A percentile compares a stretch with the other conserved stretches of the same genome.
Evolutionary conservation across 2,797 vertebrate species (phyloP).

Genomic region (Morus bassanus): DNA sequence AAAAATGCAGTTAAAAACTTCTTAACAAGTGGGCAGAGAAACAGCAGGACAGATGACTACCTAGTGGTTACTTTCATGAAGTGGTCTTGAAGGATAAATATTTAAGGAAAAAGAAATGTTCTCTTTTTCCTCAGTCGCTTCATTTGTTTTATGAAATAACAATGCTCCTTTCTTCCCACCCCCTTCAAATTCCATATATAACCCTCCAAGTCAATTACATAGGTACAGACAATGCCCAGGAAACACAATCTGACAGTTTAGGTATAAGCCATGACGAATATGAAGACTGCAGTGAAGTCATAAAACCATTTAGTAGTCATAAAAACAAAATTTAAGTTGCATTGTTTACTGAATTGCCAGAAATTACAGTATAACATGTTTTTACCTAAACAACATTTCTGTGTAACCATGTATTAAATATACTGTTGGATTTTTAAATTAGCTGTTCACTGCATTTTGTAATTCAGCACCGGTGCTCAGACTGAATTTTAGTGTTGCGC

Average conservation of each 20-base stretch:
- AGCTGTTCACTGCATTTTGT: background rate
- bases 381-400: background rate
- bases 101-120: background rate
- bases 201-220: background rate
- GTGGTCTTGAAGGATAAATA: background rate
- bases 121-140: background rate
- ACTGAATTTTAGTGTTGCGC: background rate
- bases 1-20: background rate
- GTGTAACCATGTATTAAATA: background rate
- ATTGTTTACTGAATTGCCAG: background rate
- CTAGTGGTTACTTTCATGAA: background rate
- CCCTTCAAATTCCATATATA: background rate
- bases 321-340: background rate
- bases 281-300: background rate
- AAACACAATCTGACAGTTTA: background rate
- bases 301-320: background rate
- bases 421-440: background rate
- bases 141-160: background rate
- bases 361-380: background rate
- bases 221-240: background rate
- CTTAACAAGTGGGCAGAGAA: background rate
- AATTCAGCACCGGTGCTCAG: background rate
- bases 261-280: background rate
- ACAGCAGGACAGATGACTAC: background rate
- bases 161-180: background rate